A percentile compares a stretch with the other conserved stretches of the same genome.
phyloP scores from a whole-genome alignment of 2,888 invertebrate species.

The Odontomyia ornata region DNA sequence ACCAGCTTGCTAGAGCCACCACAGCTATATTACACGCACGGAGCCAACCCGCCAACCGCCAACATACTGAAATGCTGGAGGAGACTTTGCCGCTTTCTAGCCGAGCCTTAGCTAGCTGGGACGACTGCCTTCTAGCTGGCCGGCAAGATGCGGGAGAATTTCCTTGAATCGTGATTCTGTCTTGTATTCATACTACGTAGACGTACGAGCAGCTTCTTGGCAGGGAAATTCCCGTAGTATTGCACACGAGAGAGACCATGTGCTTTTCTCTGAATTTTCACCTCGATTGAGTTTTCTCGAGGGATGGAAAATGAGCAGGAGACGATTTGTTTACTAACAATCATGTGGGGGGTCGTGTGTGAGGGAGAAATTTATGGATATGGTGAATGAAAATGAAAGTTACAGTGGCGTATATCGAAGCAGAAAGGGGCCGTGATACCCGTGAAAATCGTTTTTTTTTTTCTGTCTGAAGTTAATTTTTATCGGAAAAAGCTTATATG shows the following conservation, averaged over 20 bases:
- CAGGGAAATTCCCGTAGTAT: constrained; percentile 31
- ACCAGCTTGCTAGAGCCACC: neutral
- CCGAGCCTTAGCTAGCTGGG: constrained; percentile 9
- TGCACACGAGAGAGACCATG: constrained; percentile 26
- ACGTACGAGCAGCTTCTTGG: neutral
- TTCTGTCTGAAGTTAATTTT: too few species aligned
- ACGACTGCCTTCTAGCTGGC: neutral
- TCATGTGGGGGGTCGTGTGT: neutral
- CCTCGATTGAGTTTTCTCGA: neutral
- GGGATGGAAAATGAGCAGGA: neutral
- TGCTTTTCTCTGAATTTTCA: constrained; percentile 26
- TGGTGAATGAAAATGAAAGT: constrained; percentile 26
- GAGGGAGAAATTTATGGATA: neutral
- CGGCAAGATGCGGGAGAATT: constrained; percentile 22
- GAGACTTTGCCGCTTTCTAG: neutral
- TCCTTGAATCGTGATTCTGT: constrained; percentile 19
- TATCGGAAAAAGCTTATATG: too few species aligned
- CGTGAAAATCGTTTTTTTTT: too few species aligned
- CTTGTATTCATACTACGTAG: neutral
- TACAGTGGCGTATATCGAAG: neutral
- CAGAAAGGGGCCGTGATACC: neutral
- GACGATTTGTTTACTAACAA: constrained; percentile 37
- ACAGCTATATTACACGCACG: constrained; percentile 20
- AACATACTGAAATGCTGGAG: constrained; percentile 36
- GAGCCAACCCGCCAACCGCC: constrained; percentile 1